Conservation (phyloP, 1,140 invertebrate species). For the Drosophila simulans region DNA sequence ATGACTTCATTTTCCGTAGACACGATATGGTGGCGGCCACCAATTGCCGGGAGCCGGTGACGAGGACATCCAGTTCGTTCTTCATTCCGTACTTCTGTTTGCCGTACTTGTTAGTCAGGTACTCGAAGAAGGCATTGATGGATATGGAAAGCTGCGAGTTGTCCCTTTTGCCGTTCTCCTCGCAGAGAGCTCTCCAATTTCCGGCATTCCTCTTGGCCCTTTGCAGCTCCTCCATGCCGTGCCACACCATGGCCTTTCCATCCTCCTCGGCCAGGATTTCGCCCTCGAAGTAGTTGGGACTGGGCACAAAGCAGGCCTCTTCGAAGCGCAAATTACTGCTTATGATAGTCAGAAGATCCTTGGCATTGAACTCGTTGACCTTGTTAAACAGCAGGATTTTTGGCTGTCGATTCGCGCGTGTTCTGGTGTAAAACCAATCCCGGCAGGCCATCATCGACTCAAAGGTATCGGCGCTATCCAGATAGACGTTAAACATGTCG, state of each 20-base stretch:
- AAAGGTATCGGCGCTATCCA: conserved; percentile 97
- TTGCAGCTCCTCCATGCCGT: conserved; percentile 85
- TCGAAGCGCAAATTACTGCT: conserved; percentile 87
- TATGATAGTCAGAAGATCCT: conserved; percentile 88
- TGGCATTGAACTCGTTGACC: conserved; percentile 90
- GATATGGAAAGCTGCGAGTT: conserved; percentile 58
- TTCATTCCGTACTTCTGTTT: conserved; percentile 63
- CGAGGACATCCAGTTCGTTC: conserved; percentile 88
- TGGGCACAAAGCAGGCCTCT: conserved; percentile 91
- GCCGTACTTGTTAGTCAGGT: conserved; percentile 68
- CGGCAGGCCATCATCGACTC: conserved; percentile 94
- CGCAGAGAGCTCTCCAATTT: conserved; percentile 86
- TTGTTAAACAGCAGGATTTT: conserved; percentile 93
- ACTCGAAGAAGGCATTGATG: conserved; percentile 63
- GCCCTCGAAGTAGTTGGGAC: conserved; percentile 85
- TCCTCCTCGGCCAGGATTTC: conserved; percentile 29
- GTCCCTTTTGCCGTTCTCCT: conserved; percentile 54
- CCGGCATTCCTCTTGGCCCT: conserved; percentile 86
- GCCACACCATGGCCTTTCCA: conserved; percentile 38
- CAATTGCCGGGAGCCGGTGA: conserved; percentile 96
- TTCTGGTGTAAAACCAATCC: conserved; percentile 90
- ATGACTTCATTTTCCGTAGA: conserved; percentile 43
- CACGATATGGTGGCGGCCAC: conserved; percentile 90
- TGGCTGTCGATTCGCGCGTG: conserved; percentile 71
- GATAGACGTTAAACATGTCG: conserved; percentile 88